Evolutionary conservation across 2,888 invertebrate species (phyloP), one percentile per base, ranked within the genome.

Genomic region (Drosophila maculinotata): DNA sequence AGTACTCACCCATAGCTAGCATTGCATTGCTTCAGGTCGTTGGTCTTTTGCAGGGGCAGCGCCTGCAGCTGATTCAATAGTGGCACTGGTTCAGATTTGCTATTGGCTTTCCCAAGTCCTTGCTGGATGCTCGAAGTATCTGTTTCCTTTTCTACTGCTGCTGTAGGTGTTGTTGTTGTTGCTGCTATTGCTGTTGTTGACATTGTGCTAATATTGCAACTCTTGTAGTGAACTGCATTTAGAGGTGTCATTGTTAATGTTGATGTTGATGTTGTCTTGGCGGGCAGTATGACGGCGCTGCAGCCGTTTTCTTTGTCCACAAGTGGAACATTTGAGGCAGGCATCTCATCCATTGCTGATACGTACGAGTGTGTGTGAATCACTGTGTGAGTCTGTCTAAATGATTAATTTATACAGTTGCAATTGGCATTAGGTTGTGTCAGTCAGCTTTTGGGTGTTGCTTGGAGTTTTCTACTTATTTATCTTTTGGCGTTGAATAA

Each of bases 1-100:
- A 25, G 28, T 58, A 86, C 71, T 79, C 45, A 83, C 79, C 74
- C 72, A 30, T 65, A 64, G 68, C 36, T 54, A 30, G 63, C 38
- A 53, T 74, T 81, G 60, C 41, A 65, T 14, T 66, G 71, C 71
- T 86, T 81, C 30, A 75, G 62, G 44, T 82, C 87, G 47, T 80
- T 74, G 12, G 70, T 31, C 64, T 75, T 84, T 54, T 74, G 67
- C 8, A 71, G 51, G 8, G 70, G 76, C 65, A 69, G 51, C 3
- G 64, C 23, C 52, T 73, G 73, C 41, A 80, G 63, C 58, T 82
- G 86, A 60, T 76, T 84, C 45, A 80, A 45, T 23, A 82, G 71
- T 3, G 76, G 82, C 45, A 81, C 64, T 38, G 81, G 82, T 14
- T 78, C 81, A 44, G 67, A 72, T 53, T 69, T 80, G 65, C 62